These are phyloP conservation scores for Steatocranus sp. DNA, from an alignment of 2,797 vertebrate species.

Conservation along the genomic window DNA sequence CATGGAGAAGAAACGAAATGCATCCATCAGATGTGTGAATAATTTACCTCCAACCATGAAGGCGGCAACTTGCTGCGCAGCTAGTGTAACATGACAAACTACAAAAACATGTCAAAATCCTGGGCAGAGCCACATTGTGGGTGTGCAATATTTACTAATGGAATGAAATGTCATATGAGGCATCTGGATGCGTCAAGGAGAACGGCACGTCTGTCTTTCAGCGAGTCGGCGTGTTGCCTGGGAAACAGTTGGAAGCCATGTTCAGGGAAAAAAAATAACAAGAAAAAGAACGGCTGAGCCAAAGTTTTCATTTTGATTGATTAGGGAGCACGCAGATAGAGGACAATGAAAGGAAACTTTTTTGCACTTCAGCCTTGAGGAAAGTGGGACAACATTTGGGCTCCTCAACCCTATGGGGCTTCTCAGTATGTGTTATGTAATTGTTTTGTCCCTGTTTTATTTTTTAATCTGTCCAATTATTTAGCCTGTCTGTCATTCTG, in stretches of 20 bases:
- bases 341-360: not conserved
- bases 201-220: not conserved
- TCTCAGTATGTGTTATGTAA: not conserved
- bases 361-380: not conserved
- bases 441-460: not conserved
- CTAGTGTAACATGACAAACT: conserved; percentile 3
- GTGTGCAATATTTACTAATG: conserved; percentile 7
- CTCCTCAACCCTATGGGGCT: not conserved
- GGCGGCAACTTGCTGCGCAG: not conserved
- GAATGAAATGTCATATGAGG: conserved; percentile 15
- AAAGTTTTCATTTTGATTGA: conserved; percentile 30
- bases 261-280: not conserved
- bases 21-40: conserved; percentile 28
- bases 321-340: not conserved
- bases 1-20: conserved; percentile 13
- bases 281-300: not conserved
- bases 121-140: not conserved
- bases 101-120: not conserved
- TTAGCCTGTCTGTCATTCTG: not conserved
- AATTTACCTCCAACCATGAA: conserved; percentile 4
- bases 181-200: conserved; percentile 33
- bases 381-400: conserved; percentile 32
- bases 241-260: conserved; percentile 4
- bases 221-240: not conserved
- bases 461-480: not conserved